phyloP scores from a whole-genome alignment of 2,113 vertebrate species.

The Ahaetulla prasina region DNA sequence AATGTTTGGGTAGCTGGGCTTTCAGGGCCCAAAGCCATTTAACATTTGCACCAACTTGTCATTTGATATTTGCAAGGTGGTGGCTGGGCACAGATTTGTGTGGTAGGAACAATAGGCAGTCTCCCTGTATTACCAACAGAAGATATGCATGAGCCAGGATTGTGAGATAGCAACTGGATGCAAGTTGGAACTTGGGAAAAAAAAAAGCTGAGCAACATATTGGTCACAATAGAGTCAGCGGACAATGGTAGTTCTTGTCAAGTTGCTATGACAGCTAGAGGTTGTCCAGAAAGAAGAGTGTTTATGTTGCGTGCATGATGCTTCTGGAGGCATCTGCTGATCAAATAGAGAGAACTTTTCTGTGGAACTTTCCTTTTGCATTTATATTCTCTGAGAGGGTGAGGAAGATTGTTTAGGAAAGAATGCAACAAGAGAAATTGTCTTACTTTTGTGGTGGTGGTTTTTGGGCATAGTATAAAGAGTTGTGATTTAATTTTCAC shows the following conservation, averaged over 20 bases:
- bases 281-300: not conserved
- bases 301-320: not conserved
- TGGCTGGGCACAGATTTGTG: not conserved
- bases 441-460: not conserved
- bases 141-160: not conserved
- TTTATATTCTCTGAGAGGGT: not conserved
- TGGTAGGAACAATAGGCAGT: not conserved
- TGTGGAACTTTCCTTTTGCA: not conserved
- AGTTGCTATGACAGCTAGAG: not conserved
- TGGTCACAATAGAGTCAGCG: not conserved
- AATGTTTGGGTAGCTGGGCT: slow-evolving; percentile 27
- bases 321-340: not conserved
- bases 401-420: not conserved
- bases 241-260: not conserved
- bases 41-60: not conserved
- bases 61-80: not conserved
- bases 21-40: not conserved
- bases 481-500: not conserved
- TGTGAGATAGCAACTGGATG: not conserved
- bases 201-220: not conserved
- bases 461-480: not conserved
- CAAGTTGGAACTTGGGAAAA: not conserved
- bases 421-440: not conserved
- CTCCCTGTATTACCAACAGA: not conserved
- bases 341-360: not conserved